Base-by-base conservation (phyloP, 2,113 vertebrate genomes). In the Motacilla tschutschensis region DNA sequence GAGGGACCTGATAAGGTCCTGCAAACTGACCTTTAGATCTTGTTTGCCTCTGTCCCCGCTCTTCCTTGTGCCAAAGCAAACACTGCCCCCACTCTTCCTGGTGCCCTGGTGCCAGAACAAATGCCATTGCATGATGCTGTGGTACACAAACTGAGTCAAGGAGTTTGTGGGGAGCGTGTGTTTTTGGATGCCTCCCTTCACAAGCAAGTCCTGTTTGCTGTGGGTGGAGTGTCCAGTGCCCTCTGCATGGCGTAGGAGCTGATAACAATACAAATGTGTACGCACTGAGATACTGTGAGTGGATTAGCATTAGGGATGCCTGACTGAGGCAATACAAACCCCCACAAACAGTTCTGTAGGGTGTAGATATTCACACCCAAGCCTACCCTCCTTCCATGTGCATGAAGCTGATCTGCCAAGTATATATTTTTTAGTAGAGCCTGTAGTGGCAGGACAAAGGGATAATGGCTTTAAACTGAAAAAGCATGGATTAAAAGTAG, bases 101-200 rank as follows among this genome's bases (percentile, higher is more conserved):
- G 48, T 70, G 64, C 50, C 54, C 33, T 47, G 35, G 55, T 70
- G 64, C 58, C 50, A 38, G 46, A 64, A 21, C 36, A 79, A 72
- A 64, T 0, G 1, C 22, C 51, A 44, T 0, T 1, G 13, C 3
- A 0, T 31, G 40, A 25, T 41, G 44, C 67, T 50, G 47, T 47
- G 55, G 19, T n/a, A 47, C 67, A 25, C 15, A 18, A 36, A 24
- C n/a, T 55, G 71, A 69, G 57, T 66, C 22, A 14, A 3, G 16
- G 28, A 17, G 15, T 33, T 85, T 21, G 29, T 48, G 20, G 57
- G 26, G 44, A 66, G 12, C 2, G 4, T 46, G 6, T 29, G 44
- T 79, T 57, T 64, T 57, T 29, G 26, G 31, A 38, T 73, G 44
- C 36, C 17, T 83, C 44, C 74, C 17, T 92, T 90, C 31, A 22